phyloP scores from a whole-genome alignment of 1,140 invertebrate species.

The Bemisia tabaci region DNA sequence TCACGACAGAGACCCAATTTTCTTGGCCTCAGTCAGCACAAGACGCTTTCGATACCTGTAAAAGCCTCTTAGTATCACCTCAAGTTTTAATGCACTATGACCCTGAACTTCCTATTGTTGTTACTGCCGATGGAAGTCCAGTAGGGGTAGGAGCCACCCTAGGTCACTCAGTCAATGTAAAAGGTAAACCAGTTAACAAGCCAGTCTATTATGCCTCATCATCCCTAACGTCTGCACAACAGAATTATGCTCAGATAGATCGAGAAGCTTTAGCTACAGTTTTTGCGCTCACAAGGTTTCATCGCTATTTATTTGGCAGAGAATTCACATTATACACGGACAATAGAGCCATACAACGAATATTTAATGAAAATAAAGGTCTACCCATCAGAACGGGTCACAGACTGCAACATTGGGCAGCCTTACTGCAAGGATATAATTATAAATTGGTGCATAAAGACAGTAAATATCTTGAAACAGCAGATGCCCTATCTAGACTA shows the following conservation, averaged over 20 bases:
- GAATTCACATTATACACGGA: slow-evolving; percentile 30
- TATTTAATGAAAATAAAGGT: slow-evolving; percentile 25
- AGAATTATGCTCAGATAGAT: slow-evolving; percentile 12
- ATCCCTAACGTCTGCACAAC: slow-evolving; percentile 12
- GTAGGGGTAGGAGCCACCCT: slow-evolving; percentile 36
- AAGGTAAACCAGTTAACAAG: slow-evolving; percentile 27
- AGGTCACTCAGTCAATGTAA: slow-evolving; percentile 29
- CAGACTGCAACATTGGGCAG: slow-evolving; percentile 27
- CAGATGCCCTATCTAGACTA: slow-evolving; percentile 4
- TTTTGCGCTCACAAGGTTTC: slow-evolving; percentile 11
- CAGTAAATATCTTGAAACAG: slow-evolving; percentile 17
- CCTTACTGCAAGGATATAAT: slow-evolving; percentile 28
- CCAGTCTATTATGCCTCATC: slow-evolving; percentile 34
- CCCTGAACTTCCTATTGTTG: slow-evolving; percentile 25
- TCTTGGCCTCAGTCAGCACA: slow-evolving; percentile 16
- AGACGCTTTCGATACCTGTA: slow-evolving; percentile 23
- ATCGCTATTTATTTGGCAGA: slow-evolving; percentile 10
- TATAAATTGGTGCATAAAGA: slow-evolving; percentile 26
- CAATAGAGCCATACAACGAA: slow-evolving; percentile 32
- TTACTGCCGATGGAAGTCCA: slow-evolving; percentile 34
- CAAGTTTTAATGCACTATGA: slow-evolving; percentile 29
- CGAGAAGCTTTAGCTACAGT: slow-evolving; percentile 5
- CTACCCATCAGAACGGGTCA: slow-evolving; percentile 25
- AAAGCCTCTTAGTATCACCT: slow-evolving; percentile 20
- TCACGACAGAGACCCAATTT: slow-evolving; percentile 17